These are phyloP conservation scores for Xenops minutus DNA, from an alignment of 2,797 vertebrate genomes.

Conservation along the genomic window DNA sequence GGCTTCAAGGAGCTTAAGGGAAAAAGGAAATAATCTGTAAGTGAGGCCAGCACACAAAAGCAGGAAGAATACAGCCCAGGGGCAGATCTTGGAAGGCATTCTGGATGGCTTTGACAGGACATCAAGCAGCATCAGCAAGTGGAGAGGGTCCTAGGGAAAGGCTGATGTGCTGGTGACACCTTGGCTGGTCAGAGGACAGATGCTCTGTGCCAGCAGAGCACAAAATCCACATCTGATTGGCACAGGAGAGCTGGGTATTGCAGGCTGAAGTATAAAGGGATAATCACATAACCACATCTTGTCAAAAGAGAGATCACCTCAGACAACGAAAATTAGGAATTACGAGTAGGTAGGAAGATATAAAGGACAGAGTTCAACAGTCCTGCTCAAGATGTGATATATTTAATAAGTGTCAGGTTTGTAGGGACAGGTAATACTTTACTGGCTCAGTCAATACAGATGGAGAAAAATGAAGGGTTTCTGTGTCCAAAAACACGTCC, in stretches of 20 bases:
- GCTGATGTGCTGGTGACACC: background rate
- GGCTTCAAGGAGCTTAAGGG: background rate
- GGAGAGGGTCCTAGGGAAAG: background rate
- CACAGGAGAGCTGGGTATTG: background rate
- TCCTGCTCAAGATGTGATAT: background rate
- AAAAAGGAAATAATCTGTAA: background rate
- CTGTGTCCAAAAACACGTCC: background rate
- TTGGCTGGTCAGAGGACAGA: background rate
- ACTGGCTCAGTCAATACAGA: background rate
- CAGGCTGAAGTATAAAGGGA: background rate
- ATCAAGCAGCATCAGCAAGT: background rate
- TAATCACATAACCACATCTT: background rate
- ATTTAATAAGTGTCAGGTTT: background rate
- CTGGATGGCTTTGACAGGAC: background rate
- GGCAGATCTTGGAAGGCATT: background rate
- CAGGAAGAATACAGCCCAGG: background rate
- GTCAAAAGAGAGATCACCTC: background rate
- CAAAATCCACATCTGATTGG: background rate
- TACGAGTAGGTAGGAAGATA: background rate
- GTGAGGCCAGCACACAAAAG: background rate
- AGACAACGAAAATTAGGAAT: background rate
- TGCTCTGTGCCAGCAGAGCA: background rate
- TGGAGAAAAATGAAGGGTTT: background rate
- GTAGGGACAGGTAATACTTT: background rate
- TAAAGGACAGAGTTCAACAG: background rate